Conservation (phyloP, 1,140 invertebrate species). For the Globodera rostochiensis region DNA sequence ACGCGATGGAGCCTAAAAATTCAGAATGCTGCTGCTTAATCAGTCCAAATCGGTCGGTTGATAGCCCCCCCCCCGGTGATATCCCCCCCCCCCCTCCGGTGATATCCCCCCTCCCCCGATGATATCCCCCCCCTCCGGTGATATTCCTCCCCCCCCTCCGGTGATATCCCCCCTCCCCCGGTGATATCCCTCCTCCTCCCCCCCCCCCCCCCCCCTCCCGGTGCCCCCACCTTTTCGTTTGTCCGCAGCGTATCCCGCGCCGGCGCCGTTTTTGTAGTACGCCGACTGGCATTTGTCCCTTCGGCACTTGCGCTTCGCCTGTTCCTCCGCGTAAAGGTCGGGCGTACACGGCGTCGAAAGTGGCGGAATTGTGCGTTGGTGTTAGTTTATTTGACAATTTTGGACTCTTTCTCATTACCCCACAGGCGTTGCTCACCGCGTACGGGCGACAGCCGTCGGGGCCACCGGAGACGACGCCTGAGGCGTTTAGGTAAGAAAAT, state of each 20-base stretch:
- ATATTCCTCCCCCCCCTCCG: no score
- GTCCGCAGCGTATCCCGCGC: slow-evolving; percentile 58
- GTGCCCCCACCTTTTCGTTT: slow-evolving; percentile 55
- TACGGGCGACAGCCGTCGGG: slow-evolving; percentile 63
- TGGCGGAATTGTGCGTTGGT: not conserved
- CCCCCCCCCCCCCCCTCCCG: no score
- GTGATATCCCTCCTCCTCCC: no score
- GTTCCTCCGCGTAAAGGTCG: slow-evolving; percentile 57
- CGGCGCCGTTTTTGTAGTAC: slow-evolving; percentile 59
- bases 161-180: no score
- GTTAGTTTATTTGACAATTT: not conserved
- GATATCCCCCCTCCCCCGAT: no score
- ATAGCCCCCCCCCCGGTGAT: no score
- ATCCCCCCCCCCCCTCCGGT: not conserved
- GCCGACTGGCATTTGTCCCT: slow-evolving; percentile 53
- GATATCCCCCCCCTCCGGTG: no score
- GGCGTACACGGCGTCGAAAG: slow-evolving; percentile 57
- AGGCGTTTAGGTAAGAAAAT: not conserved
- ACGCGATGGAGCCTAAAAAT: slow-evolving; percentile 60
- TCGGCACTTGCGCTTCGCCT: slow-evolving; percentile 52
- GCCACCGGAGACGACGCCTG: slow-evolving; percentile 61
- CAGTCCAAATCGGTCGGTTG: not conserved
- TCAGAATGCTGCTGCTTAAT: not conserved
- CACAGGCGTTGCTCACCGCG: slow-evolving; percentile 49
- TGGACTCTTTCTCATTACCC: slow-evolving; percentile 2